phyloP scores from a whole-genome alignment of 2,797 vertebrate species.

The Hephaestus fuliginosus region DNA sequence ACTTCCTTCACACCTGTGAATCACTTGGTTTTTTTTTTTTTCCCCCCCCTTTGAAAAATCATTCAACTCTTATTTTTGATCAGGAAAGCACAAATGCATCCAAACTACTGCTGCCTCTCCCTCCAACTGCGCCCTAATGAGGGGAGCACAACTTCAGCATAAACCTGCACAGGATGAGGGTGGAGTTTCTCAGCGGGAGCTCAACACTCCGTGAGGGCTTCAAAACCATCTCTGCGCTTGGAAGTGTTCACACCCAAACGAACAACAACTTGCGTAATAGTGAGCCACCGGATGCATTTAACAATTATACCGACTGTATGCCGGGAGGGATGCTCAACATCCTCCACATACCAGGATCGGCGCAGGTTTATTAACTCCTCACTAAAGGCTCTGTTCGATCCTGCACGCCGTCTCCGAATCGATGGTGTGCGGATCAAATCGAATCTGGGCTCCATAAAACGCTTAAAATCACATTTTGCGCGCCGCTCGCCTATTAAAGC shows the following conservation, averaged over 20 bases:
- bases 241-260: background rate
- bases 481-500: conserved; percentile 30
- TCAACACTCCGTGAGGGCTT: conserved; percentile 19
- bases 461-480: conserved; percentile 37
- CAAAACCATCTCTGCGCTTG: conserved; percentile 1
- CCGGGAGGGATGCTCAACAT: background rate
- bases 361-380: conserved; percentile 1
- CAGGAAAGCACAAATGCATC: background rate
- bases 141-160: conserved; percentile 12
- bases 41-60: background rate
- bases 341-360: background rate
- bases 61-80: background rate
- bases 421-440: conserved; percentile 28
- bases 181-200: conserved; percentile 33
- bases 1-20: background rate
- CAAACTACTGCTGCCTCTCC: background rate
- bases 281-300: background rate
- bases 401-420: background rate
- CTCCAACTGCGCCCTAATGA: conserved; percentile 29
- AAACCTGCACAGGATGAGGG: conserved; percentile 24
- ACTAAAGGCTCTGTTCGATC: background rate
- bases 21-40: background rate
- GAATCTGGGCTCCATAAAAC: conserved; percentile 1
- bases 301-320: background rate
- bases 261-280: background rate